Conservation (phyloP, 2,888 invertebrate species). For the Pediacus dermestoides region DNA sequence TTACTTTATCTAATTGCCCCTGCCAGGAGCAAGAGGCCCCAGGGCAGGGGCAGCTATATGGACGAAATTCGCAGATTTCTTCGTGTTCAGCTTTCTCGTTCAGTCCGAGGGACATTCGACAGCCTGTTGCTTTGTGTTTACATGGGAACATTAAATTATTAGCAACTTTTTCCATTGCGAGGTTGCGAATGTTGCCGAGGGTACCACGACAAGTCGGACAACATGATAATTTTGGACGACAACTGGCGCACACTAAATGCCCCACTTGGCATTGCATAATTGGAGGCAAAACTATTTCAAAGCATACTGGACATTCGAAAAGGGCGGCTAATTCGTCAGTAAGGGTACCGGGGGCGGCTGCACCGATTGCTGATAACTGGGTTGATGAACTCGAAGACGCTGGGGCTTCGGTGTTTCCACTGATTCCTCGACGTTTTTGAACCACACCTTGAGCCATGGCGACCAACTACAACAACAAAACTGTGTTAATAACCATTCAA, state of each 20-base stretch:
- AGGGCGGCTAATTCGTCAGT: constrained; percentile 86
- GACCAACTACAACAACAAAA: constrained; percentile 2
- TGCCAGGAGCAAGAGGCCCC: constrained; percentile 99
- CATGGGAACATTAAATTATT: constrained; percentile 98
- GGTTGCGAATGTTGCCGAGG: constrained; percentile 91
- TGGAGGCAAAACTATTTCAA: constrained; percentile 98
- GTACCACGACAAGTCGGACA: constrained; percentile 99
- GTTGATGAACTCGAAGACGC: constrained; percentile 35
- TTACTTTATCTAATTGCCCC: constrained; percentile 95
- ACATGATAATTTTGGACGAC: constrained; percentile 93
- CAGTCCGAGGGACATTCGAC: constrained; percentile 85
- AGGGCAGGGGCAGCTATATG: constrained; percentile 99
- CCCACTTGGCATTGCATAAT: constrained; percentile 99
- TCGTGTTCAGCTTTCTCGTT: constrained; percentile 99
- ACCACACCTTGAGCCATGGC: constrained; percentile 40
- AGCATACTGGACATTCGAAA: constrained; percentile 96
- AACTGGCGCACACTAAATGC: constrained; percentile 96
- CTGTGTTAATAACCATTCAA: too few species aligned
- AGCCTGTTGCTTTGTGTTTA: constrained; percentile 95
- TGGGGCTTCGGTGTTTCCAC: constrained; percentile 34
- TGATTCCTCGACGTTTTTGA: constrained; percentile 40
- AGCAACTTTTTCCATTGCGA: constrained; percentile 99
- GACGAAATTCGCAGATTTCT: constrained; percentile 96
- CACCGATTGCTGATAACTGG: constrained; percentile 36
- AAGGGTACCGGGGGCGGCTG: constrained; percentile 62